A percentile compares a stretch with the other conserved stretches of the same genome.
These are phyloP conservation scores for Iselma pallidipennis DNA, from an alignment of 2,888 invertebrate genomes.

Conservation along the genomic window DNA sequence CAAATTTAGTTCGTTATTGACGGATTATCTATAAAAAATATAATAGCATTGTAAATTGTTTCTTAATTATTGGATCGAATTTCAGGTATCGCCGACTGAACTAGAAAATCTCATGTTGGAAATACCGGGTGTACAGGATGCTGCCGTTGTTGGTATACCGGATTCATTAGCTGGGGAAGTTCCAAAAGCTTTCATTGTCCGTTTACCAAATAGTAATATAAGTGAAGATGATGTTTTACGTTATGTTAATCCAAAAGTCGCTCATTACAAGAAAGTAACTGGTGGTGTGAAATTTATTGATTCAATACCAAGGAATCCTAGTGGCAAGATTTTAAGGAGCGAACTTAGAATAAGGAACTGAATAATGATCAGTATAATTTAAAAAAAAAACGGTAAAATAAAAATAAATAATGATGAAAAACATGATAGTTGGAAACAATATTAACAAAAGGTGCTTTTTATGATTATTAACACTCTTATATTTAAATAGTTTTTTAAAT, in stretches of 20 bases:
- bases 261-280: conserved; percentile 72
- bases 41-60: no score
- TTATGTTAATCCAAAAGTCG: conserved; percentile 67
- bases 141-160: conserved; percentile 77
- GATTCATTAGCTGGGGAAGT: conserved; percentile 73
- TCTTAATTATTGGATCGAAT: not conserved
- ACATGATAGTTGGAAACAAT: no score
- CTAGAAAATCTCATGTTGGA: conserved; percentile 77
- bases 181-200: conserved; percentile 74
- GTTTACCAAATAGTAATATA: conserved; percentile 60
- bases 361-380: not conserved
- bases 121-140: conserved; percentile 72
- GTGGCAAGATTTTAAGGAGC: conserved; percentile 77
- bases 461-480: not conserved
- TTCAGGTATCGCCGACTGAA: conserved; percentile 83
- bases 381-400: no score
- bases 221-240: conserved; percentile 63
- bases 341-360: conserved; percentile 59
- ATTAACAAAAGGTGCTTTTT: no score
- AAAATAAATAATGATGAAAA: no score
- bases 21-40: no score
- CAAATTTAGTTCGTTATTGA: no score
- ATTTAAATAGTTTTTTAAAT: not conserved
- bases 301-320: conserved; percentile 72
- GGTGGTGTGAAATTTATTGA: conserved; percentile 73